phyloP scores from a whole-genome alignment of 2,888 invertebrate species.

The Cerceris ruficornis region DNA sequence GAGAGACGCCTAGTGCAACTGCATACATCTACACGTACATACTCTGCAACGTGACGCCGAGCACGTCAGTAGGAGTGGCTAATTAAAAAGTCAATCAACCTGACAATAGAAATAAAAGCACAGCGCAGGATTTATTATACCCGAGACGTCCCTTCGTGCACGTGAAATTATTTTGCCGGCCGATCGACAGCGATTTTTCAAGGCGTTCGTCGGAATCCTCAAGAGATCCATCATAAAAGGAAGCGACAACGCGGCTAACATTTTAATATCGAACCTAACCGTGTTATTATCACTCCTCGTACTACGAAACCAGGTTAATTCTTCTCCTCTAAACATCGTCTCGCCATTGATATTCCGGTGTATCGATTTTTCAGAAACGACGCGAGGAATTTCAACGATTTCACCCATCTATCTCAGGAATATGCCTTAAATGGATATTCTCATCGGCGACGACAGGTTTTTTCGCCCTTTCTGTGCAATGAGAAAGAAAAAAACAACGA shows the following conservation, averaged over 20 bases:
- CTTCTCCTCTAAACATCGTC: too few relatives aligned
- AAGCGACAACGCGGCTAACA: too few relatives aligned
- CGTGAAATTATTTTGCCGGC: slow-evolving; percentile 8
- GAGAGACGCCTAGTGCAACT: neutral
- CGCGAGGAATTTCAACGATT: too few relatives aligned
- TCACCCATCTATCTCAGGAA: too few relatives aligned
- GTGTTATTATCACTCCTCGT: too few relatives aligned
- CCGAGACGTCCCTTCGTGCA: neutral
- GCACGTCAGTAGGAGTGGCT: slow-evolving; percentile 24
- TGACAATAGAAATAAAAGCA: slow-evolving; percentile 58
- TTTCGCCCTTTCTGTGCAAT: slow-evolving; percentile 10
- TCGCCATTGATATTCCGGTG: too few relatives aligned
- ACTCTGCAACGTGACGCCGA: neutral
- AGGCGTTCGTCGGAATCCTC: neutral
- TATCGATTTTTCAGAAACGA: too few relatives aligned
- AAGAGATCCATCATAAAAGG: neutral
- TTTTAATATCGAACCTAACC: too few relatives aligned
- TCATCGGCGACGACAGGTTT: slow-evolving; percentile 25
- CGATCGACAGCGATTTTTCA: slow-evolving; percentile 2
- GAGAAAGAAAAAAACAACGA: neutral
- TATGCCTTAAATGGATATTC: neutral
- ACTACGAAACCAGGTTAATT: too few relatives aligned
- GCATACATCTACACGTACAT: neutral
- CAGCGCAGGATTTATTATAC: slow-evolving; percentile 15
- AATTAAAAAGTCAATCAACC: slow-evolving; percentile 69